Evolutionary conservation across 2,797 vertebrate genomes (phyloP), one percentile per base, ranked within the genome.

Genomic region (Diceros bicornis): DNA sequence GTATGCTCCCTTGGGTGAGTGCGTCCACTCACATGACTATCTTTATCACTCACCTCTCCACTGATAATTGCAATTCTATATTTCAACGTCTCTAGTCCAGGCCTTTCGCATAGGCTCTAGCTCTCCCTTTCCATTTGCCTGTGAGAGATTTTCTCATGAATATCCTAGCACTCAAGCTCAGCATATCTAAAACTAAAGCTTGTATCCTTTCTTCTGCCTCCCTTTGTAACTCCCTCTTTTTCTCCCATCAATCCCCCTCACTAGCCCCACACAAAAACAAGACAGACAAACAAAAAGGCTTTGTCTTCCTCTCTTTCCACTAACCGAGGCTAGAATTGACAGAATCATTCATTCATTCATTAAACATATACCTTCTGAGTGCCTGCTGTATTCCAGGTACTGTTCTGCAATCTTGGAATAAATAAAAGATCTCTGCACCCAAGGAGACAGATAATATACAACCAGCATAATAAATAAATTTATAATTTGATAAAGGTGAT

Each of bases 81-180:
- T 74, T 75, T 69, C n/a, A 52, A 2, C 62, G 62, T 79, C 62
- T 91, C 47, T 77, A 78, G 6, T 55, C 71, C 12, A 96, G 50
- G 41, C 25, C 37, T 64, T 79, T 75, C 66, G 75, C 50, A 29
- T 52, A n/a, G 66, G 21, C 44, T 81, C 44, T 71, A 57, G 29
- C 2, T 47, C 34, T 32, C 23, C 82, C 64, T 83, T 91, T 89
- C 8, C 37, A 27, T 93, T 86, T 90, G n/a, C 52, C 17, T 82
- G 13, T 27, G 34, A 87, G 68, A 85, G 89, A 62, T 59, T 71
- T 83, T 87, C 82, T 93, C 37, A 37, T 66, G 57, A 83, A 32
- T 71, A 69, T 95, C 64, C 68, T 95, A 88, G 62, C 57, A 81
- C 69, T 89, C 59, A 84, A 55, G 91, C 25, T 89, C 52, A 79